A percentile compares a stretch with the other conserved stretches of the same genome.
Evolutionary conservation across 2,888 invertebrate genomes (phyloP).

Genomic region (Tenthredo amoena): DNA sequence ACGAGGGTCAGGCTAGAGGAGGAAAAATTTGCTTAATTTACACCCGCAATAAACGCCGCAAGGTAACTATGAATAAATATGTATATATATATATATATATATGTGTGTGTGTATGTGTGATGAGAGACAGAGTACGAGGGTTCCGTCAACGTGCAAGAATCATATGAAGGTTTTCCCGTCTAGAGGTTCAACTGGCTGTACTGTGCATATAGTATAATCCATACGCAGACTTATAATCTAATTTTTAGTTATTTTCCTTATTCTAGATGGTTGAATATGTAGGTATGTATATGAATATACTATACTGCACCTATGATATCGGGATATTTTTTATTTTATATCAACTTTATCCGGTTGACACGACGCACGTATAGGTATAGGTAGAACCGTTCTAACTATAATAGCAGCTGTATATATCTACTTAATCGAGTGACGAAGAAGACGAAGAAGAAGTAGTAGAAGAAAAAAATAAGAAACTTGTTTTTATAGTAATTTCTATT

Average conservation of each 20-base stretch:
- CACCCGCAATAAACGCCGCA: conserved; percentile 30
- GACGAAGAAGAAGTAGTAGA: not conserved
- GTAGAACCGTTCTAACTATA: not conserved
- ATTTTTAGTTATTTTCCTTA: not conserved
- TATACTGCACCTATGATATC: not conserved
- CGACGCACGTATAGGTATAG: not conserved
- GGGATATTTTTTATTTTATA: not conserved
- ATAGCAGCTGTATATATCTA: not conserved
- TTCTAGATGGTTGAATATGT: not conserved
- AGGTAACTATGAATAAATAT: not conserved
- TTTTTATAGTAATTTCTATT: conserved; percentile 56
- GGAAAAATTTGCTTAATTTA: conserved; percentile 31
- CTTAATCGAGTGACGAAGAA: not conserved
- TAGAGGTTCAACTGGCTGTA: not conserved
- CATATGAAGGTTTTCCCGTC: conserved; percentile 1
- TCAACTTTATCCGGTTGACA: not conserved
- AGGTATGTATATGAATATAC: not conserved
- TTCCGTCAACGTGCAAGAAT: not conserved
- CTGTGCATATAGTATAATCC: not conserved
- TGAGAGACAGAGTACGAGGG: not conserved
- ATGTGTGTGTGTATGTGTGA: not conserved
- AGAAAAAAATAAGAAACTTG: conserved; percentile 45
- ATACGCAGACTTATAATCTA: not conserved
- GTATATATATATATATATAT: not conserved
- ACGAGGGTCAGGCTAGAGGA: conserved; percentile 29